Evolutionary conservation across 2,113 vertebrate genomes (phyloP).

Genomic region (Podilymbus podiceps): DNA sequence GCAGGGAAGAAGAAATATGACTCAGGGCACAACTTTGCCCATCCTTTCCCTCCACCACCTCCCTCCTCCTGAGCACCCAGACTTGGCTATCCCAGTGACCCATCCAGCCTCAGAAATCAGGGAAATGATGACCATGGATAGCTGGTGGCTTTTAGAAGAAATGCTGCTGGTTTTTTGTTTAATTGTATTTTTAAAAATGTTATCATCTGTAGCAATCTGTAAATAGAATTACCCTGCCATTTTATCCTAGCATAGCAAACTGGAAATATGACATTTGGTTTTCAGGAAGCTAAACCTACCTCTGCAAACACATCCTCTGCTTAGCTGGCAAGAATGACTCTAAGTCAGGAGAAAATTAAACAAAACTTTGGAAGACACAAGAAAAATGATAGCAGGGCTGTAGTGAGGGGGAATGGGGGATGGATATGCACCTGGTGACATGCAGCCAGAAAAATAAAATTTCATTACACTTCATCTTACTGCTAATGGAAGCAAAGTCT

Average conservation of each 20-base stretch:
- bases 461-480: fast-evolving
- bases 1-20: background rate
- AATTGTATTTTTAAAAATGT: background rate
- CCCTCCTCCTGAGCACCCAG: background rate
- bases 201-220: background rate
- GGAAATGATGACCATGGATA: fast-evolving
- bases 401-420: background rate
- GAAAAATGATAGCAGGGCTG: background rate
- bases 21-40: background rate
- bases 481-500: background rate
- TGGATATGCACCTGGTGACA: background rate
- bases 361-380: background rate
- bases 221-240: background rate
- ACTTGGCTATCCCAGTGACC: background rate
- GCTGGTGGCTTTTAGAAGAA: background rate
- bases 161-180: background rate
- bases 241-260: background rate
- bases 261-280: constrained; percentile 6
- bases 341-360: background rate
- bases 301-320: constrained; percentile 15
- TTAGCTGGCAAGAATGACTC: background rate
- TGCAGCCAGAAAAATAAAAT: background rate
- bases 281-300: background rate
- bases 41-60: background rate
- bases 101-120: background rate